Percentiles rank a stretch among this genome's conserved stretches.
Conservation (phyloP, 2,797 vertebrate genomes). For the Chrosomus eos region DNA sequence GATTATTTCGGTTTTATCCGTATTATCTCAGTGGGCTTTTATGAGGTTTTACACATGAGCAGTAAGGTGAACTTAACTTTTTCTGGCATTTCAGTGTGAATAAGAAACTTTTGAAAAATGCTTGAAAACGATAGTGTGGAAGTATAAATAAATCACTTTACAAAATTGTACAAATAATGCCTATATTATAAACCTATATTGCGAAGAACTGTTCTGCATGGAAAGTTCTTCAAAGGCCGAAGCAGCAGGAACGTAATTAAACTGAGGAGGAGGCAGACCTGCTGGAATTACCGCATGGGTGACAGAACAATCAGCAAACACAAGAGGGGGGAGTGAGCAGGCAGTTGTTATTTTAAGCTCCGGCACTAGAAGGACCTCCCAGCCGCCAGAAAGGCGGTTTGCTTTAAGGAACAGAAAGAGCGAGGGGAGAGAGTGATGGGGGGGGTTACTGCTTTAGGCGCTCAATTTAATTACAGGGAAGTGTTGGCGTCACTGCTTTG, state of each 20-base stretch:
- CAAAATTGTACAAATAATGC: no score
- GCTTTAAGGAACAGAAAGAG: slow-evolving; percentile 16
- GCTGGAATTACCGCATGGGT: slow-evolving; percentile 18
- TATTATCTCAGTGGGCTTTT: no score
- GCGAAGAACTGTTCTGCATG: slow-evolving; percentile 4
- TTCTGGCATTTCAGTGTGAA: no score
- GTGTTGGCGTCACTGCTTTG: slow-evolving; percentile 59
- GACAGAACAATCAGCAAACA: slow-evolving; percentile 47
- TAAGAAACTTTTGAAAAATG: no score
- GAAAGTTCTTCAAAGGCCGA: slow-evolving; percentile 3
- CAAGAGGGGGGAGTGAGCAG: slow-evolving; percentile 35
- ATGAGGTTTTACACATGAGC: no score
- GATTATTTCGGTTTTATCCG: no score
- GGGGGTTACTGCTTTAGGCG: slow-evolving; percentile 29
- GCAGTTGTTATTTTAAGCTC: slow-evolving; percentile 47
- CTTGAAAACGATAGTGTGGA: no score
- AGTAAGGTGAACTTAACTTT: no score
- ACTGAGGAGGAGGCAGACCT: slow-evolving; percentile 20
- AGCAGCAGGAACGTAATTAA: slow-evolving; percentile 9
- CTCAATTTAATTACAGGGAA: slow-evolving; percentile 76
- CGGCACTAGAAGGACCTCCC: slow-evolving; percentile 42
- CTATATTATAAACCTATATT: not conserved
- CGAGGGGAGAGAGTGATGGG: no score
- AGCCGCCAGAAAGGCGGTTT: slow-evolving; percentile 1
- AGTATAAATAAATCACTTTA: no score